Evolutionary conservation across 2,888 invertebrate genomes (phyloP), one percentile per base, ranked within the genome.

Genomic region (Eristalinus sepulchralis): DNA sequence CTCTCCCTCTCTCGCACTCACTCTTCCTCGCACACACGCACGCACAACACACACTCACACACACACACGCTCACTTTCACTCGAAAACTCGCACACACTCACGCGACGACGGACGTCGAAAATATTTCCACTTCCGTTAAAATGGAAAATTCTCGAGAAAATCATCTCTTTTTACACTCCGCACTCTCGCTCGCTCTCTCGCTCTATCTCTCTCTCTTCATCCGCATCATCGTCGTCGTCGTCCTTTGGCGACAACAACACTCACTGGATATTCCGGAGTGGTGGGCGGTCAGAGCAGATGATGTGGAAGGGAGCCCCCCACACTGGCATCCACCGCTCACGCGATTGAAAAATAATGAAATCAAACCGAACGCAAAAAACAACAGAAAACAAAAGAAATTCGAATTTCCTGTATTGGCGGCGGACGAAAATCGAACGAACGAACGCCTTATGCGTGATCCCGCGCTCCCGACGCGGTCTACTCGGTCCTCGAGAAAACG

Each of bases 61-160:
- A 47, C 47, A n/a, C n/a, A 47, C n/a, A 31, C 36, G 20, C 57
- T 55, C 36, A 27, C 27, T 27, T 27, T 22, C 53, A 34, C 67
- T 53, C 36, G 17, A 6, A 34, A 13, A 53, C 8, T 27, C 27
- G 1, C n/a, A 47, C 13, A 53, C 31, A 34, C 13, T 55, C 64
- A 68, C 68, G 72, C 10, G 34, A n/a, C 31, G 31, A 72, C 31
- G 33, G 62, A 10, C 17, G n/a, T n/a, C n/a, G 31, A 60, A 63
- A 68, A 78, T 20, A 13, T 66, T 62, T 84, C 55, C 39, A 79
- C 79, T 84, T 80, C 76, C 76, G 71, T 80, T 80, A 59, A 47
- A 17, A 63, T 84, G 59, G 84, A 84, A 84, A 72, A 63, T 84
- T 84, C 80, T 80, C 63, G 84, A 76, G 67, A 72, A 84, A 59